Conservation (phyloP, 2,113 vertebrate genomes). For the Lepus europaeus region DNA sequence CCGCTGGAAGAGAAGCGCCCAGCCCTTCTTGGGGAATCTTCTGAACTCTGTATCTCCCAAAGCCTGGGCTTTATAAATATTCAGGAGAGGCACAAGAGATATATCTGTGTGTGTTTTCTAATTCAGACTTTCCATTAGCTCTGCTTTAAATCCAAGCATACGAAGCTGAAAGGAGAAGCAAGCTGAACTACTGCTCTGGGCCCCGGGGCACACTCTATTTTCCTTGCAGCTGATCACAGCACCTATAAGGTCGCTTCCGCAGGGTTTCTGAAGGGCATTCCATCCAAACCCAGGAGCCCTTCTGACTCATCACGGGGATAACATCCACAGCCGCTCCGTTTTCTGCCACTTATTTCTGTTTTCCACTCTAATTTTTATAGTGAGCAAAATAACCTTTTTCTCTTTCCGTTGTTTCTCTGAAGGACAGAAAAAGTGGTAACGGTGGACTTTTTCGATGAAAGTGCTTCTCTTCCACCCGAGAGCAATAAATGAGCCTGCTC, state of each 20-base stretch:
- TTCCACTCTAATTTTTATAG: not conserved
- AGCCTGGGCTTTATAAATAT: slow-evolving; percentile 36
- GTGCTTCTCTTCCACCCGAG: not conserved
- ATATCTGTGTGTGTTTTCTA: not conserved
- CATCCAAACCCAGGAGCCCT: not conserved
- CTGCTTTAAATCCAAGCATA: not conserved
- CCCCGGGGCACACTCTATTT: not conserved
- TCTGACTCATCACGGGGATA: not conserved
- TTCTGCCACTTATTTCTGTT: not conserved
- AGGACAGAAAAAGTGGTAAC: not conserved
- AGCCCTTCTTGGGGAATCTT: not conserved
- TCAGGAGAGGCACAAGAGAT: not conserved
- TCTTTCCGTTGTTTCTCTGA: not conserved
- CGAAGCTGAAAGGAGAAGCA: not conserved
- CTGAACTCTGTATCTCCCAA: not conserved
- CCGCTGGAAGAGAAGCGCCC: not conserved
- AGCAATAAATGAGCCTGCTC: not conserved
- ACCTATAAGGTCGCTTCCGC: not conserved
- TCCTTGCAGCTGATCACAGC: not conserved
- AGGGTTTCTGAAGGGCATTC: not conserved
- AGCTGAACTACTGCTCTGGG: not conserved
- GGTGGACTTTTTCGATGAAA: not conserved
- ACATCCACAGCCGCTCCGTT: not conserved
- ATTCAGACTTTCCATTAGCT: not conserved
- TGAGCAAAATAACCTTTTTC: slow-evolving; percentile 34